A percentile compares a stretch with the other conserved stretches of the same genome.
phyloP scores from a whole-genome alignment of 2,797 vertebrate species.

The Coccyzus lansbergi region DNA sequence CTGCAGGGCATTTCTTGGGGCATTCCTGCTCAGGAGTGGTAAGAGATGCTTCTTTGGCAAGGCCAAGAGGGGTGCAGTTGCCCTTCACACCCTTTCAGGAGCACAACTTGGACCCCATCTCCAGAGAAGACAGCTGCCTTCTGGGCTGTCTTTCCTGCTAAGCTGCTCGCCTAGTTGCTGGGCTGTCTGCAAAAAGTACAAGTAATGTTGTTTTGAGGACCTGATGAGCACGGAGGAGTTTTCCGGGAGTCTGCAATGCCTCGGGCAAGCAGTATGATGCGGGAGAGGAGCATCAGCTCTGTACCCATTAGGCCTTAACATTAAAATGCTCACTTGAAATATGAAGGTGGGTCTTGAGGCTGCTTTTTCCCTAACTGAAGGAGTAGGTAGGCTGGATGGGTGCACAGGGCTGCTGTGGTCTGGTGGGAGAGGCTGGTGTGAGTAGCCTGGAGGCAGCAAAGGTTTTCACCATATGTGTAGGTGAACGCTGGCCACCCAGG shows the following conservation, averaged over 20 bases:
- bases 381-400: neutral
- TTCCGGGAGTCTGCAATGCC: constrained; percentile 1
- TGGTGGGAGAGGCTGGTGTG: rapidly evolving
- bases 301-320: neutral
- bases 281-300: neutral
- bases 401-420: neutral
- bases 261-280: neutral
- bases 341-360: neutral
- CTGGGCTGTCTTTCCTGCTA: neutral
- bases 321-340: constrained; percentile 8
- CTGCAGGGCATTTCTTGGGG: neutral
- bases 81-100: neutral
- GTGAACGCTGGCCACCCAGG: neutral
- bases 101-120: neutral
- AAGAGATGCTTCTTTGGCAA: neutral
- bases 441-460: constrained; percentile 12
- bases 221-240: neutral
- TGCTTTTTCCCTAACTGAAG: neutral
- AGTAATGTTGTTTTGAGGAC: neutral
- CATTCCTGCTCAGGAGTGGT: neutral
- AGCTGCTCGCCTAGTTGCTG: neutral
- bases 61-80: neutral
- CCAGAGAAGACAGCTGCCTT: neutral
- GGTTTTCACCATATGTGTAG: neutral
- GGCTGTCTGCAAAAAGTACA: neutral